Conservation (phyloP, 2,113 vertebrate genomes). For the Puma concolor region DNA sequence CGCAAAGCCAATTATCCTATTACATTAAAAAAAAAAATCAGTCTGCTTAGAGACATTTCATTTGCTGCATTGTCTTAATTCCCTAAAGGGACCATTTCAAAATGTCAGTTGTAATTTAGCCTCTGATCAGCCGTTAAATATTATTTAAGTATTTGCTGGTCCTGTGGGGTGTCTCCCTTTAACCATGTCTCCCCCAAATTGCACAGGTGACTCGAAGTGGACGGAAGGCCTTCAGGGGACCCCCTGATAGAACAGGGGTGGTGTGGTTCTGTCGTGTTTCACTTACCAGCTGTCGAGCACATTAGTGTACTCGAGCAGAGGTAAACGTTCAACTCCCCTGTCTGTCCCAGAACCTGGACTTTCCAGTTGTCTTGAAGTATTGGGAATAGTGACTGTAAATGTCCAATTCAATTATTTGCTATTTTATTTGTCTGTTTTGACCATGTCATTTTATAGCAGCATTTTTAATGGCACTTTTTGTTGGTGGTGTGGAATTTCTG, state of each 20-base stretch:
- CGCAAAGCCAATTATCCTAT: conserved; percentile 62
- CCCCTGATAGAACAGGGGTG: not conserved
- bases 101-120: conserved; percentile 67
- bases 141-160: conserved; percentile 61
- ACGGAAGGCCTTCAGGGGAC: conserved; percentile 67
- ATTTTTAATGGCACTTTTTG: conserved; percentile 83
- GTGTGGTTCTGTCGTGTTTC: not conserved
- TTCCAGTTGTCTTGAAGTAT: conserved; percentile 65
- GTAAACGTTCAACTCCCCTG: conserved; percentile 8
- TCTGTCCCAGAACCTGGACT: conserved; percentile 37
- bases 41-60: conserved; percentile 57
- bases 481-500: conserved; percentile 70
- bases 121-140: conserved; percentile 46
- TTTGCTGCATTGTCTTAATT: conserved; percentile 69
- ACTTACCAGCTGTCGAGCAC: not conserved
- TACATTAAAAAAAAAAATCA: conserved; percentile 45
- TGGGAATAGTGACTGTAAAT: conserved; percentile 55
- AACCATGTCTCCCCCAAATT: not conserved
- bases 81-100: conserved; percentile 76
- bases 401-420: conserved; percentile 56
- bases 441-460: conserved; percentile 73
- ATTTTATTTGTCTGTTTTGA: conserved; percentile 74
- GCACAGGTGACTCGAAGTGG: conserved; percentile 43
- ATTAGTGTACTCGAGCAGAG: conserved; percentile 9
- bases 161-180: not conserved